A percentile compares a stretch with the other conserved stretches of the same genome.
These are phyloP conservation scores for Hippopotamus amphibius DNA, from an alignment of 2,113 vertebrate species.

Conservation along the genomic window DNA sequence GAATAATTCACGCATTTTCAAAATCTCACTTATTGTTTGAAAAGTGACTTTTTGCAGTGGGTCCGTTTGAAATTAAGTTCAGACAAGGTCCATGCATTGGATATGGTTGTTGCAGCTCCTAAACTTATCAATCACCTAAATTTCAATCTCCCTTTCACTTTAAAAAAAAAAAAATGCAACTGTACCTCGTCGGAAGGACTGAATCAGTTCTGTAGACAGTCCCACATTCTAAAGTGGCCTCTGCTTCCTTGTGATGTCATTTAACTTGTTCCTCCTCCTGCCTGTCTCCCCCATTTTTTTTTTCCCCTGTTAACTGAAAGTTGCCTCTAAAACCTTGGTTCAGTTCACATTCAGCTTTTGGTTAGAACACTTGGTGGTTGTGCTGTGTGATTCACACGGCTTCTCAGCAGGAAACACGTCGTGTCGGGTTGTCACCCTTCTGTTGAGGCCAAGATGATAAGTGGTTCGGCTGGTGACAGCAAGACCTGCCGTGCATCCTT, in stretches of 20 bases:
- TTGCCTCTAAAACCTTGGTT: neutral
- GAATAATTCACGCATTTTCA: slow-evolving; percentile 16
- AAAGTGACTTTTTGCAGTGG: neutral
- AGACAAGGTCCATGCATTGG: neutral
- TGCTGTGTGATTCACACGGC: neutral
- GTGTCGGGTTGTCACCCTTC: neutral
- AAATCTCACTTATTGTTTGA: slow-evolving; percentile 7
- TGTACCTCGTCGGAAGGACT: neutral
- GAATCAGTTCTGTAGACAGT: neutral
- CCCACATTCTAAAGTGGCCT: neutral
- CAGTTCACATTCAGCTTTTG: neutral
- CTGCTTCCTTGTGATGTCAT: neutral
- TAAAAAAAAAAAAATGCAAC: neutral
- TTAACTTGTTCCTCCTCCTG: neutral
- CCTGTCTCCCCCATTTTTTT: neutral
- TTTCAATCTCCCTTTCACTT: neutral
- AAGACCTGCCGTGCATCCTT: accelerated
- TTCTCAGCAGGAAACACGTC: neutral
- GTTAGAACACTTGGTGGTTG: neutral
- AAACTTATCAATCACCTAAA: neutral
- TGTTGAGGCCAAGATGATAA: neutral
- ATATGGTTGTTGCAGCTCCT: neutral
- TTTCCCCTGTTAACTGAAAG: neutral
- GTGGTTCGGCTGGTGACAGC: neutral
- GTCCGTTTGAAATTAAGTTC: neutral